Conservation (phyloP, 2,888 invertebrate species). For the Panorpa germanica region DNA sequence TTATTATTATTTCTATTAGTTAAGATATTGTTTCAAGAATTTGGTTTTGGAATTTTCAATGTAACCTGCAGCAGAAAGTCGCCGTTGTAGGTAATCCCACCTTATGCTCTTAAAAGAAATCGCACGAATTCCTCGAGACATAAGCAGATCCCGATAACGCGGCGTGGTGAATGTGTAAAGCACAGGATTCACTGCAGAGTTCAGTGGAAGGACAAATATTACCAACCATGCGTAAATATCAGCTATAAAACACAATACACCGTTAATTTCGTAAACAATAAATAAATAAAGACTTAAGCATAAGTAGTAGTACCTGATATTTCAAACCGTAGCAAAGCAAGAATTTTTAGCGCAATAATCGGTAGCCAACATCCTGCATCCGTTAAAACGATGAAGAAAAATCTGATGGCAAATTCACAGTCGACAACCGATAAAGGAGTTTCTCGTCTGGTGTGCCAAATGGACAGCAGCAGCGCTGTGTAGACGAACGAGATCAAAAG, state of each 20-base stretch:
- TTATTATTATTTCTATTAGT: too few species aligned
- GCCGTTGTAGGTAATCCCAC: too few species aligned
- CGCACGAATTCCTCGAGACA: slow-evolving; percentile 21
- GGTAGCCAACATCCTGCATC: slow-evolving; percentile 54
- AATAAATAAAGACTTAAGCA: slow-evolving; percentile 1
- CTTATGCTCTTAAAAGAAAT: too few species aligned
- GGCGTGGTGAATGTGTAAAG: slow-evolving; percentile 49
- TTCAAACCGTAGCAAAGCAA: slow-evolving; percentile 31
- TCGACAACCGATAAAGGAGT: slow-evolving; percentile 36
- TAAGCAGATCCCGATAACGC: slow-evolving; percentile 34
- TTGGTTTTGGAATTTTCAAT: too few species aligned
- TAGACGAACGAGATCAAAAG: slow-evolving; percentile 37
- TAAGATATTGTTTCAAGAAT: too few species aligned
- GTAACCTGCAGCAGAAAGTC: too few species aligned
- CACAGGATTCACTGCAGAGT: slow-evolving; percentile 44
- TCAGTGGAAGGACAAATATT: slow-evolving; percentile 45
- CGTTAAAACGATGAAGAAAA: slow-evolving; percentile 50
- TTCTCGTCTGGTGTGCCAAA: slow-evolving; percentile 37
- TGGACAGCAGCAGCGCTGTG: slow-evolving; percentile 38
- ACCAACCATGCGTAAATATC: slow-evolving; percentile 44
- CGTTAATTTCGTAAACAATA: slow-evolving; percentile 2
- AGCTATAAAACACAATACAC: slow-evolving; percentile 22
- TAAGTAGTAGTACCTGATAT: slow-evolving; percentile 40
- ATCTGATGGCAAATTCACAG: slow-evolving; percentile 41
- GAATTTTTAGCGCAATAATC: slow-evolving; percentile 40